Conservation (phyloP, 2,113 vertebrate genomes). For the Eolophus roseicapilla region DNA sequence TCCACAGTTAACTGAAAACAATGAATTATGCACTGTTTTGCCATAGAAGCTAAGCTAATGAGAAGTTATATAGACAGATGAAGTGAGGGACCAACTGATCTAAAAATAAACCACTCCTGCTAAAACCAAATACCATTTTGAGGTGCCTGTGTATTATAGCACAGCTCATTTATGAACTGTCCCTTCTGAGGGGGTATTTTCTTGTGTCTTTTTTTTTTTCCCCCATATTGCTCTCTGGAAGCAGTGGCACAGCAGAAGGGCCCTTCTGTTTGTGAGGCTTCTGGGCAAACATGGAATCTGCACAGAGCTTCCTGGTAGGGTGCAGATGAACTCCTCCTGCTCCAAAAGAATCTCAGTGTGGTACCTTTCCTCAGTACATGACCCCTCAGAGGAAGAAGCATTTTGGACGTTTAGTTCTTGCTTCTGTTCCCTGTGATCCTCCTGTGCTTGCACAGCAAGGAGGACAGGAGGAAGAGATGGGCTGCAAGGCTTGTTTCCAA, state of each 20-base stretch:
- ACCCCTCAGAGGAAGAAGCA: background rate
- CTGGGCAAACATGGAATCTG: fast-evolving
- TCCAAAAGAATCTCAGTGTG: background rate
- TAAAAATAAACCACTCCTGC: background rate
- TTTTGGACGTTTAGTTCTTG: background rate
- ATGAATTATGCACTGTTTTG: background rate
- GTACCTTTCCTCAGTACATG: background rate
- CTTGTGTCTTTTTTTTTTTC: background rate
- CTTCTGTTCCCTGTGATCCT: background rate
- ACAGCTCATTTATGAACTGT: background rate
- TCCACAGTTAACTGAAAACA: background rate
- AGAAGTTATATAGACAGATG: background rate
- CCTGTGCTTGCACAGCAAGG: fast-evolving
- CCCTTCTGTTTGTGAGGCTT: background rate
- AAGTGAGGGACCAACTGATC: background rate
- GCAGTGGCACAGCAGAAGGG: background rate
- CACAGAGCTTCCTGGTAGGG: background rate
- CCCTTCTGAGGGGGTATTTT: background rate
- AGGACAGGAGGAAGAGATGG: background rate
- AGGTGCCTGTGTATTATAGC: background rate
- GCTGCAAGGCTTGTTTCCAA: background rate
- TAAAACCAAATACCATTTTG: background rate
- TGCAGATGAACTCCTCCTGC: background rate
- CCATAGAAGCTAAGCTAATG: background rate
- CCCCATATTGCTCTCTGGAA: background rate